A percentile compares a stretch with the other conserved stretches of the same genome.
Evolutionary conservation across 2,113 vertebrate species (phyloP).

Genomic region (Entosphenus tridentatus): DNA sequence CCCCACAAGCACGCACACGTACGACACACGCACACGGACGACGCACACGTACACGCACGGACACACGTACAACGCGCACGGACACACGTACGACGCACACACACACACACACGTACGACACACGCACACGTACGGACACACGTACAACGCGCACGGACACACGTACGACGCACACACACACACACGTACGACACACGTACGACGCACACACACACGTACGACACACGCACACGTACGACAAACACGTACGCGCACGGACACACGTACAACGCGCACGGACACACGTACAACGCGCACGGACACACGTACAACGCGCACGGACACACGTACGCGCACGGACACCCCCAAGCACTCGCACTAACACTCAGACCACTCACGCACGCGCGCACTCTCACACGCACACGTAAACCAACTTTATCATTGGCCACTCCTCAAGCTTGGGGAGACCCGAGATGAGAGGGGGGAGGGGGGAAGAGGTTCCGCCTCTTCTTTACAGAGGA

Average conservation of each 20-base stretch:
- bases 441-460: too few relatives aligned
- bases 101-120: too few relatives aligned
- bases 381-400: neutral
- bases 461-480: too few relatives aligned
- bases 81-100: neutral
- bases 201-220: neutral
- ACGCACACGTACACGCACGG: neutral
- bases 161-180: too few relatives aligned
- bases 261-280: too few relatives aligned
- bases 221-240: neutral
- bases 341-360: neutral
- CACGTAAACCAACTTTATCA: neutral
- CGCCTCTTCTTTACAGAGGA: too few relatives aligned
- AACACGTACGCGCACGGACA: neutral
- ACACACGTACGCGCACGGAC: neutral
- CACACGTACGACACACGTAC: neutral
- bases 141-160: neutral
- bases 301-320: neutral
- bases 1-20: neutral
- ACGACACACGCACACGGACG: neutral
- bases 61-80: too few relatives aligned
- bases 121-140: neutral
- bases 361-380: conserved; percentile 1
- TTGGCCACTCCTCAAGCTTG: too few relatives aligned
- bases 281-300: neutral